Evolutionary conservation across 2,113 vertebrate species (phyloP), one percentile per base, ranked within the genome.

Genomic region (Genyomyrus donnyi): DNA sequence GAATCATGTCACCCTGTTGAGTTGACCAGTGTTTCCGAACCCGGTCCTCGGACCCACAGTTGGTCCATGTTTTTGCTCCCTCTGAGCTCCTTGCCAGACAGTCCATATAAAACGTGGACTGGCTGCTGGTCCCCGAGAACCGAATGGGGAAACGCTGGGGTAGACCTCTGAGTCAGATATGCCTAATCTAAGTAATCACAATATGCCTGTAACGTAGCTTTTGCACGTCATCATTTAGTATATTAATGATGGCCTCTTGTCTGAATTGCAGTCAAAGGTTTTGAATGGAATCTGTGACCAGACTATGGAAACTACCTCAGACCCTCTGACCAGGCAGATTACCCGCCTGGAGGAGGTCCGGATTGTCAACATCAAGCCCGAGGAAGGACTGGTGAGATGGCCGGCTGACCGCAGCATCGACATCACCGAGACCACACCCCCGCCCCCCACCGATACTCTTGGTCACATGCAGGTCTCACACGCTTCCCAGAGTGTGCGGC

Each of bases 251-350:
- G 11, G 11, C 31, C 39, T 85, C 88, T 17, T 91, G n/a, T 90
- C 77, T 83, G 9, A 8, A 89, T 93, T 94, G 88, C 92, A 99
- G 98, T 97, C 98, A 42, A 97, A 94, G 92, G 94, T 97, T 92
- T 95, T 99, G 91, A 99, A 97, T 92, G 93, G 95, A n/a, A 96
- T 99, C 93, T 98, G 98, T 6, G 98, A 99, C 91, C 96, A 97
- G 93, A 98, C 96, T 0, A 95, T 96, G 88, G 96, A 95, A 56
- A 95, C 93, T 13, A 94, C 97, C 52, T 95, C 96, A 1, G 98
- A 98, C 91, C 97, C 97, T 0, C 89, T 96, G 0, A 96, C 96
- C 95, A 97, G 93, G 87, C 97, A 98, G 89, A 94, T 94, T 88
- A 93, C 98, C 0, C 97, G 96, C 91, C 93, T 99, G 93, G 97